Conservation (phyloP, 2,113 vertebrate species). For the Ceuthmochares aereus region DNA sequence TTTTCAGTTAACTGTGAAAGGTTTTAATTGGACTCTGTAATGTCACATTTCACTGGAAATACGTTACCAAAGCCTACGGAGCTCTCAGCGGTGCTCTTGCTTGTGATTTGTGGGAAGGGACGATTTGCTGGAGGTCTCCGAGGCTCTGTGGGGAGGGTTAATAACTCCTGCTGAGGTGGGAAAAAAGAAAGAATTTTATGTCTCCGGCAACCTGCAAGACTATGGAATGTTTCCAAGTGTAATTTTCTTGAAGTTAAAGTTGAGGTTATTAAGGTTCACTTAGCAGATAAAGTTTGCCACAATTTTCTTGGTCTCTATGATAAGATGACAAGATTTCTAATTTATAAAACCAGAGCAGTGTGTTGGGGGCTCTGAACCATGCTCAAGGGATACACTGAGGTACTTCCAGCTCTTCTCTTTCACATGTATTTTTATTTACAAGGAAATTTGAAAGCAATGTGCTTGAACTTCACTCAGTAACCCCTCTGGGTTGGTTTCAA, state of each 20-base stretch:
- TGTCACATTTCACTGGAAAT: background rate
- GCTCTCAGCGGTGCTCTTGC: background rate
- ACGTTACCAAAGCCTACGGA: background rate
- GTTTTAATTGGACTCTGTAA: background rate
- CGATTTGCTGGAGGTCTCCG: slow-evolving; percentile 50
- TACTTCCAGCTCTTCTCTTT: slow-evolving; percentile 25
- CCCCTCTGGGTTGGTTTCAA: background rate
- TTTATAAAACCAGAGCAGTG: slow-evolving; percentile 70
- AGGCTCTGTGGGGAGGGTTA: slow-evolving; percentile 70
- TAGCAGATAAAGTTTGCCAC: slow-evolving; percentile 78
- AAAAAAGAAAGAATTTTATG: slow-evolving; percentile 63
- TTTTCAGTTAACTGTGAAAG: background rate
- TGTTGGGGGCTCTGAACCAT: slow-evolving; percentile 74
- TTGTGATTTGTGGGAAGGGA: slow-evolving; percentile 12
- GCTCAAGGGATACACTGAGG: slow-evolving; percentile 42
- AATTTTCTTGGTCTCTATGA: slow-evolving; percentile 73
- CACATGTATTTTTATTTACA: slow-evolving; percentile 42
- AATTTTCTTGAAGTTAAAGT: slow-evolving; percentile 82
- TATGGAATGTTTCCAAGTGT: slow-evolving; percentile 74
- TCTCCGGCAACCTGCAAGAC: slow-evolving; percentile 56
- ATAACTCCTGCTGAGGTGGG: slow-evolving; percentile 67
- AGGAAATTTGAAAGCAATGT: slow-evolving; percentile 32
- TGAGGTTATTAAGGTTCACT: slow-evolving; percentile 80
- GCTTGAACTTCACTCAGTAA: slow-evolving; percentile 17
- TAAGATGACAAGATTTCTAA: slow-evolving; percentile 79